Evolutionary conservation across 2,113 vertebrate genomes (phyloP), one percentile per base, ranked within the genome.

Genomic region (Rousettus leschenaultii): DNA sequence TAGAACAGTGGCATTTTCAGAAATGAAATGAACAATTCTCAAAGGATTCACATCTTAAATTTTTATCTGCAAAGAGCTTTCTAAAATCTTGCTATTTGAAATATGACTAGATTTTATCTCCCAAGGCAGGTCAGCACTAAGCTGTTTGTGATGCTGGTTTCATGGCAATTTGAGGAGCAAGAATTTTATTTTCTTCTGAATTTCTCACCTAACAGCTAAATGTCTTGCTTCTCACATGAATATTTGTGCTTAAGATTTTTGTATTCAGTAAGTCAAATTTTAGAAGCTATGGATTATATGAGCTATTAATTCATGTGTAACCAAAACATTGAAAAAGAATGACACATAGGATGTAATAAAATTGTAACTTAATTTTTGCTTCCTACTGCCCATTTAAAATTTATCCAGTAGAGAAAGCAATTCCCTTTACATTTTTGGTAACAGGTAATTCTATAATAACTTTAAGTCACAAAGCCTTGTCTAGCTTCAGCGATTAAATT

Each of bases 1-100:
- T 83, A 95, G 33, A 95, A 77, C 13, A 79, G 15, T 45, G 89
- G 61, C 5, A 73, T 96, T 66, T 96, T 75, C 11, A 78, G n/a
- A 97, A 96, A 96, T 94, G 5, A 94, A 97, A 80, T 75, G 63
- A 59, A 94, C 9, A 88, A 63, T 91, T 97, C 86, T 30, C 66
- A 86, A 9, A 57, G 73, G 86, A 82, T 19, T 19, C 84, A 38
- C 74, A 75, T 94, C 82, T 96, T 65, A 96, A 79, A 91, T 79
- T 95, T 96, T 96, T 38, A 95, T 95, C 91, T 84, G 6, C 86
- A 89, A 66, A 94, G 35, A 33, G 0, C 0, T 94, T 22, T 79
- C 74, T 94, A 92, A 97, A 89, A 84, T 7, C 33, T 66, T 26
- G 45, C 30, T n/a, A 12, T 79, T 74, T 95, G 43, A 92, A 65